Evolutionary conservation across 2,888 invertebrate species (phyloP), one percentile per base, ranked within the genome.

Genomic region (Meiosimyza decipiens): DNA sequence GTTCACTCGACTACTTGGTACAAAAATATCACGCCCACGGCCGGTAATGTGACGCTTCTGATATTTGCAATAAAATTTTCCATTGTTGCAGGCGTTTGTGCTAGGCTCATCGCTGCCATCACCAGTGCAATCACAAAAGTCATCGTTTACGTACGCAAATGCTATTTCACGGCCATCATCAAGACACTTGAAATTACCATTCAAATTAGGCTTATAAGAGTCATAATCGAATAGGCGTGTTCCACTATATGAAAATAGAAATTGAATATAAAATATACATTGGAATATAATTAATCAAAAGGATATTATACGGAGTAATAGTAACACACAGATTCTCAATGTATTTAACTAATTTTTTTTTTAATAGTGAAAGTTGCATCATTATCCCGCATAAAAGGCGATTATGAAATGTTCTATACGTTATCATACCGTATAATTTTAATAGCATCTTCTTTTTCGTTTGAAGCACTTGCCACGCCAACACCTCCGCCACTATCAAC

Each of bases 11-110:
- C 92, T 92, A 1, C 97, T 94, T 12, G 93, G 91, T 78, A 95
- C 89, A 73, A 79, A 84, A 57, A 87, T 81, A 64, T 86, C 86
- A 67, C 80, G 82, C 18, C 85, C 86, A 57, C 84, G 77, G 0
- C 87, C 87, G 7, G 87, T 87, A 40, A 85, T 80, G 77, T 87
- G 87, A 47, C 87, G 80, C 71, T 85, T 87, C 73, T 85, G 81
- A 79, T 84, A 90, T 85, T 83, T 85, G 73, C 98, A 98, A 84
- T 93, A 93, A 88, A 97, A 98, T 55, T 90, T 88, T 4, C 96
- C 95, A 83, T 92, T 92, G 0, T 90, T 87, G 86, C 98, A 98
- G 11, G 98, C 98, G 82, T 92, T 92, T 9, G 98, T 98, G 74
- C 97, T 96, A 63, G 93, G 92, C 84, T 94, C 92, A 80, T 94